Base-by-base conservation (phyloP, 2,797 vertebrate species). In the Melanitta fusca region DNA sequence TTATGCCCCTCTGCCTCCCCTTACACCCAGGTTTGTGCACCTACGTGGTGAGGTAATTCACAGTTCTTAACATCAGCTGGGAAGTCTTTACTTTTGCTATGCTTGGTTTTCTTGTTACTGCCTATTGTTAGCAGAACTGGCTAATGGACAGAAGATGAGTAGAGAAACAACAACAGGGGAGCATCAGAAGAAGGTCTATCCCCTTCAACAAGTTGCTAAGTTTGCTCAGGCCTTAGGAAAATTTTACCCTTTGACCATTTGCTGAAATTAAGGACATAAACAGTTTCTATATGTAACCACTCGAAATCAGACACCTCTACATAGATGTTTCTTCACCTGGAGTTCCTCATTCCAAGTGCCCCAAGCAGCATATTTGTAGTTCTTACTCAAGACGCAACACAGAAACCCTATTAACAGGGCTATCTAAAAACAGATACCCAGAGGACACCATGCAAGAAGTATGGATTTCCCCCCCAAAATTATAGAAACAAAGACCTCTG, bases 91-190 rank as follows among this genome's bases (percentile, higher is more conserved):
- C 25, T 71, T 70, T 21, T 68, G 77, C 58, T 57, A 77, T 49
- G n/a, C 68, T 77, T 85, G 72, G 14, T 62, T 92, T 92, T 82
- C 66, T 27, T 85, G 58, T 61, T 91, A 85, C 6, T 71, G 85
- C 39, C 75, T 92, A 83, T 34, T 89, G 65, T 92, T 78, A 64
- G 72, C 69, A 91, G 61, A 95, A 89, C 38, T 41, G 45, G 57
- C 77, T 96, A 80, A 68, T 51, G 70, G 80, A 75, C 75, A 72
- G 66, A 66, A 79, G 77, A 54, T 34, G 43, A 86, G 36, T 70
- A 72, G 8, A 36, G 16, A 79, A 95, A 86, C 49, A 85, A 83
- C 83, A 90, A 32, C 83, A 84, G 75, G 5, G 58, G 51, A 88
- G 69, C 38, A 71, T 22, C 53, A 82, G 30, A 65, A 85, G 6